A percentile compares a stretch with the other conserved stretches of the same genome.
These are phyloP conservation scores for Hippocampus mohnikei DNA, from an alignment of 2,113 vertebrate genomes.

Conservation along the genomic window DNA sequence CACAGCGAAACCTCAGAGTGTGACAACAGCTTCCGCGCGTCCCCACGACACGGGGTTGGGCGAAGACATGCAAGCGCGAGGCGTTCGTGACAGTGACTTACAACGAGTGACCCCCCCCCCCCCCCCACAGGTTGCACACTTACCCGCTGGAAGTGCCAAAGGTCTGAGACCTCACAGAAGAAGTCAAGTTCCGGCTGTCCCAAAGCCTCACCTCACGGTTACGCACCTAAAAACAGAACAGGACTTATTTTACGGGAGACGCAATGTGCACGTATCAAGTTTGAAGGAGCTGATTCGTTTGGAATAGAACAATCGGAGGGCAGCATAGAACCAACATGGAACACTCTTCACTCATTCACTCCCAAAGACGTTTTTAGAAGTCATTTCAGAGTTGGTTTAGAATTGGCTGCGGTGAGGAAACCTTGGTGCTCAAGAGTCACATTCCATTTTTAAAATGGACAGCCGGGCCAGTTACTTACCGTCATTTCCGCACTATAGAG, in stretches of 20 bases:
- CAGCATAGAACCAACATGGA: too few species aligned
- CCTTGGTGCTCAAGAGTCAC: background rate
- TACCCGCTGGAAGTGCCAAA: slow-evolving; percentile 84
- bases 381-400: too few species aligned
- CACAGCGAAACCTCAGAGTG: slow-evolving; percentile 1
- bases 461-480: too few species aligned
- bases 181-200: slow-evolving; percentile 79
- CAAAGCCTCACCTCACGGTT: slow-evolving; percentile 85
- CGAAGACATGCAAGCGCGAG: slow-evolving; percentile 1
- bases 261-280: background rate
- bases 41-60: slow-evolving; percentile 11
- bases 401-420: background rate
- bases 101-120: too few species aligned
- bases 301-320: background rate
- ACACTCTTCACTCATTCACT: background rate
- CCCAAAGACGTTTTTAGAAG: too few species aligned
- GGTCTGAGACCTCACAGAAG: slow-evolving; percentile 68
- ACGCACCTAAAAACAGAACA: slow-evolving; percentile 71
- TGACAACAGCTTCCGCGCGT: slow-evolving; percentile 1
- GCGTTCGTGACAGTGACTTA: slow-evolving; percentile 2
- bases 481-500: too few species aligned
- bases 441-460: background rate
- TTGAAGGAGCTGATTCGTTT: background rate
- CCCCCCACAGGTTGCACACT: slow-evolving; percentile 48
- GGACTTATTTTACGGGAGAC: background rate